Conservation (phyloP, 2,113 vertebrate species). For the Dromaius novaehollandiae region DNA sequence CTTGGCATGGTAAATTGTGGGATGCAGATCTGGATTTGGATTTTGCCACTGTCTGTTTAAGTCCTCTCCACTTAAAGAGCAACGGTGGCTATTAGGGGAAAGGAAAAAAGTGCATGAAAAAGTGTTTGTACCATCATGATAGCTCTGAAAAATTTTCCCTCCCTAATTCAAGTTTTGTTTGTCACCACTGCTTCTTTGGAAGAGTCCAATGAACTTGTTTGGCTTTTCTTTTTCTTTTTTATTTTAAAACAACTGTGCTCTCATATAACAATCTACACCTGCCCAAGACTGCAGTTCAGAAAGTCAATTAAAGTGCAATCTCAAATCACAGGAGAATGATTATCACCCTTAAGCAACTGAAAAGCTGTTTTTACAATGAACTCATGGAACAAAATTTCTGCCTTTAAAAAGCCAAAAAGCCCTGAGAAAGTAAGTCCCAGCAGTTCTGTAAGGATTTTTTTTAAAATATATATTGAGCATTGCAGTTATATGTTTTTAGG, state of each 20-base stretch:
- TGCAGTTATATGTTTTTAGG: background rate
- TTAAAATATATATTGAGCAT: background rate
- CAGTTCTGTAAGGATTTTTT: background rate
- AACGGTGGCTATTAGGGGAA: constrained; percentile 86
- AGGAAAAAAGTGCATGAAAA: constrained; percentile 36
- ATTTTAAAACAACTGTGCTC: background rate
- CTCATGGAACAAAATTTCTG: background rate
- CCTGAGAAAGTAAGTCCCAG: background rate
- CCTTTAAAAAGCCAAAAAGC: background rate
- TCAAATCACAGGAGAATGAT: background rate
- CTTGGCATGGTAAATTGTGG: constrained; percentile 97
- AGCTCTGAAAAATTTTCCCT: constrained; percentile 17
- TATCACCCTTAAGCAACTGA: background rate
- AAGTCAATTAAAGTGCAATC: background rate
- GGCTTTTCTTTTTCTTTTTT: background rate
- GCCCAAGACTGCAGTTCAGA: background rate
- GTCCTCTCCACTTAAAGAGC: constrained; percentile 98
- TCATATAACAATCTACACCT: background rate
- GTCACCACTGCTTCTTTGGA: constrained; percentile 1
- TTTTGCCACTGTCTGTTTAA: constrained; percentile 98
- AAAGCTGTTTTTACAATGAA: background rate
- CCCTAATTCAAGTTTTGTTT: background rate
- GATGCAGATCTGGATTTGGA: constrained; percentile 93
- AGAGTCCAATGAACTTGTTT: background rate
- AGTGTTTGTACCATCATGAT: background rate